phyloP scores from a whole-genome alignment of 1,140 invertebrate species.

The Lasioglossum albipes region DNA sequence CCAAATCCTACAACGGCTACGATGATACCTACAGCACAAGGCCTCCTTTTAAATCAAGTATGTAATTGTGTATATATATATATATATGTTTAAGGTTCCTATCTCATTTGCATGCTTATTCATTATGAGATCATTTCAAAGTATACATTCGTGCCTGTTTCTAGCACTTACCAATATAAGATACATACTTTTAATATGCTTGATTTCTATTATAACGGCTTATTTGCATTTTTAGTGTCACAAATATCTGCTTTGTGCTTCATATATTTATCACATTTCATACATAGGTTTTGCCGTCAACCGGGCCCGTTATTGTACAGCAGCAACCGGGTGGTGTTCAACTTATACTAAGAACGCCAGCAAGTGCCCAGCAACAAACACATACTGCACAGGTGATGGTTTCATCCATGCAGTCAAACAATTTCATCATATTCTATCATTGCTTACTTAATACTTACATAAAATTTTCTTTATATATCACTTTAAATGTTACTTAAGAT shows the following conservation, averaged over 20 bases:
- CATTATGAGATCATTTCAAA: conserved; percentile 45
- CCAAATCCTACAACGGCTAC: conserved; percentile 74
- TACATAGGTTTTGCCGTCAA: conserved; percentile 78
- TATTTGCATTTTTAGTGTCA: conserved; percentile 45
- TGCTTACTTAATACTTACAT: conserved; percentile 52
- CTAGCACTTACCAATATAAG: conserved; percentile 31
- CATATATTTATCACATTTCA: conserved; percentile 61
- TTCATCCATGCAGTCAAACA: conserved; percentile 71
- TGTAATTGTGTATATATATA: conserved; percentile 24
- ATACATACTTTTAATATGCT: conserved; percentile 48
- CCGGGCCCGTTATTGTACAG: conserved; percentile 78
- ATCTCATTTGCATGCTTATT: conserved; percentile 47
- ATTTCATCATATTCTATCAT: conserved; percentile 55
- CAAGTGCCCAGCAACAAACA: conserved; percentile 79
- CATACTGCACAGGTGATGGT: conserved; percentile 80
- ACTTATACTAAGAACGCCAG: conserved; percentile 77
- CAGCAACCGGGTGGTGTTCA: conserved; percentile 79
- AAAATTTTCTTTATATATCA: conserved; percentile 24
- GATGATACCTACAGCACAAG: conserved; percentile 79
- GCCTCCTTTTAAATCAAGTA: conserved; percentile 77
- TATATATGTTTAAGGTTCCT: conserved; percentile 9
- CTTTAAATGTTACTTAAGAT: conserved; percentile 19
- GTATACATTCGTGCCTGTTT: conserved; percentile 37
- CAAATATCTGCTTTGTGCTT: conserved; percentile 53
- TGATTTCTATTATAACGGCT: conserved; percentile 52